phyloP scores from a whole-genome alignment of 1,140 invertebrate species.

The Aphis gossypii region DNA sequence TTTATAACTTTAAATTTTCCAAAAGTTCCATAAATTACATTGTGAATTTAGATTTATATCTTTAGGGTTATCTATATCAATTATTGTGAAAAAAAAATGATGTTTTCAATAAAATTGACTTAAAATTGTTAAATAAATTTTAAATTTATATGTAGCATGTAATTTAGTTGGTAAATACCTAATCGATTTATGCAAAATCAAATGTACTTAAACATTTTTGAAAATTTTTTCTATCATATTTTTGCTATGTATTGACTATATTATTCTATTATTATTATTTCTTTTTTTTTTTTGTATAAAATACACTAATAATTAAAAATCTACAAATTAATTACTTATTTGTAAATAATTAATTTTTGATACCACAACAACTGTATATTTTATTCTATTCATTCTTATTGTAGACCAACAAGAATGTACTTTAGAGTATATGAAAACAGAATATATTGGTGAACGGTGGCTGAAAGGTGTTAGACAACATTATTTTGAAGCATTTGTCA shows the following conservation, averaged over 20 bases:
- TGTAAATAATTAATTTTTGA: neutral
- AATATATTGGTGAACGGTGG: constrained; percentile 89
- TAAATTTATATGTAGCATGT: neutral
- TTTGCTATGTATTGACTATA: neutral
- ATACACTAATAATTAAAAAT: neutral
- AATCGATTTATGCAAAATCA: neutral
- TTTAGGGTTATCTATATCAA: neutral
- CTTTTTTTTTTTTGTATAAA: too few species aligned
- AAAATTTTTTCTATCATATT: neutral
- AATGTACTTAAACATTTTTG: neutral
- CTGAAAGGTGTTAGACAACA: constrained; percentile 64
- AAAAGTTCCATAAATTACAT: neutral
- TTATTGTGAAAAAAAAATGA: too few species aligned
- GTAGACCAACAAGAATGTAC: constrained; percentile 82
- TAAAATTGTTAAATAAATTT: neutral
- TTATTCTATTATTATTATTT: neutral
- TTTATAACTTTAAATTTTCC: neutral
- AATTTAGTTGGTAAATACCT: neutral
- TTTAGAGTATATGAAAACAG: constrained; percentile 89
- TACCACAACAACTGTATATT: neutral
- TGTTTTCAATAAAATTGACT: neutral
- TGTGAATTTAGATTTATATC: neutral
- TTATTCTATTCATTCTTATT: constrained; percentile 59
- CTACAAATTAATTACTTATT: neutral
- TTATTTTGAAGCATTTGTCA: constrained; percentile 74